Evolutionary conservation across 2,888 invertebrate genomes (phyloP), one percentile per base, ranked within the genome.

Genomic region (Melanostoma mellinum): DNA sequence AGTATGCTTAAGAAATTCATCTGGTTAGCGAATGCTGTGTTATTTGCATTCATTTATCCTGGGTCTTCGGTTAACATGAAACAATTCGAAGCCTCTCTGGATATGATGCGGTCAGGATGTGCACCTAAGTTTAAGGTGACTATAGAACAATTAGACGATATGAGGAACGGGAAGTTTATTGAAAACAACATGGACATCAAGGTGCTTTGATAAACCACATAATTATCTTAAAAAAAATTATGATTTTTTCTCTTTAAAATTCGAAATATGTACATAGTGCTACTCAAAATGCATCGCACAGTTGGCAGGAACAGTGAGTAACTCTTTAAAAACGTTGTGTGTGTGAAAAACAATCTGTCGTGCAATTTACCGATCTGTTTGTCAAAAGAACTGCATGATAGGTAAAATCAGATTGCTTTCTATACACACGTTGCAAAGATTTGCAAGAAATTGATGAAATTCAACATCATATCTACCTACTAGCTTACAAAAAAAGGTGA

Each of bases 21-120:
- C 33, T 56, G 60, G 40, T 30, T 71, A 42, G 20, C 36, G 33
- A 9, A 58, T 33, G 20, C 65, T 3, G n/a, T 65, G 32, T 35
- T 72, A 4, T 40, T 46, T 78, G 9, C 44, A 9, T 5, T 74
- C 3, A 9, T 75, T 0, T 40, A 55, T 35, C 32, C 35, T 4
- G 50, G 48, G n/a, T 3, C 32, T 50, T 50, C 55, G 87, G 85
- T 89, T 42, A 87, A 88, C 46, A 89, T 89, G 89, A 89, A 91
- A 86, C 91, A 91, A 80, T 89, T 91, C 48, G 85, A 88, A 1
- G 86, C 88, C 38, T 89, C 90, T 3, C 84, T 91, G 86, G 89
- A 90, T 58, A 89, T 89, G 89, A 88, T 91, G 88, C 88, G 91
- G 40, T 88, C 88, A 35, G 89, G 89, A 10, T 91, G 91, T 85